These are phyloP conservation scores for Serilophus lunatus DNA, from an alignment of 2,113 vertebrate species.

Conservation along the genomic window DNA sequence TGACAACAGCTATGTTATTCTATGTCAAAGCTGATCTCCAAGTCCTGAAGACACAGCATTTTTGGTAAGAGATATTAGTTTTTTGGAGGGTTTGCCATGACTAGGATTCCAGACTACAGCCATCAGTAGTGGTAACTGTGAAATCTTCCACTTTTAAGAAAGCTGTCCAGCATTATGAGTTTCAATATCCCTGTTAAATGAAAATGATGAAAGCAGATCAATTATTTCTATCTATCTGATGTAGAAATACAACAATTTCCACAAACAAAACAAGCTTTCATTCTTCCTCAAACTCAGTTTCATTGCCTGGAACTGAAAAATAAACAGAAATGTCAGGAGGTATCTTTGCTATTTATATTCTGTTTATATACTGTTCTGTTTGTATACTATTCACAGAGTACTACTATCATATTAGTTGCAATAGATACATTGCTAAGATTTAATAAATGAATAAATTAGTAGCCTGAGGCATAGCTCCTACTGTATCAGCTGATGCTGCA, in stretches of 20 bases:
- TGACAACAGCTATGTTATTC: not conserved
- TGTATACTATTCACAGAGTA: too few relatives aligned
- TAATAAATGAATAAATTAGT: not conserved
- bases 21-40: not conserved
- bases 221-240: not conserved
- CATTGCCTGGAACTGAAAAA: not conserved
- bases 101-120: not conserved
- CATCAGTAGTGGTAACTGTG: not conserved
- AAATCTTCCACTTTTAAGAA: not conserved
- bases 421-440: not conserved
- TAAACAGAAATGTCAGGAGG: not conserved
- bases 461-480: not conserved
- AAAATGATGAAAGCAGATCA: not conserved
- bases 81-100: not conserved
- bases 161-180: not conserved
- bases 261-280: not conserved
- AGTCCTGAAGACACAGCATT: not conserved
- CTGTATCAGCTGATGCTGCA: not conserved
- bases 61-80: not conserved
- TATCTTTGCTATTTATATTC: not conserved
- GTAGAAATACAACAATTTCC: not conserved
- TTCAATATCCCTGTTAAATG: not conserved
- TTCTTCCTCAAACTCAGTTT: not conserved
- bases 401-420: not conserved
- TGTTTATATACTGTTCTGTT: not conserved